Percentiles rank a stretch among this genome's conserved stretches.
Conservation (phyloP, 2,113 vertebrate genomes). For the Notarius quadriscutis region DNA sequence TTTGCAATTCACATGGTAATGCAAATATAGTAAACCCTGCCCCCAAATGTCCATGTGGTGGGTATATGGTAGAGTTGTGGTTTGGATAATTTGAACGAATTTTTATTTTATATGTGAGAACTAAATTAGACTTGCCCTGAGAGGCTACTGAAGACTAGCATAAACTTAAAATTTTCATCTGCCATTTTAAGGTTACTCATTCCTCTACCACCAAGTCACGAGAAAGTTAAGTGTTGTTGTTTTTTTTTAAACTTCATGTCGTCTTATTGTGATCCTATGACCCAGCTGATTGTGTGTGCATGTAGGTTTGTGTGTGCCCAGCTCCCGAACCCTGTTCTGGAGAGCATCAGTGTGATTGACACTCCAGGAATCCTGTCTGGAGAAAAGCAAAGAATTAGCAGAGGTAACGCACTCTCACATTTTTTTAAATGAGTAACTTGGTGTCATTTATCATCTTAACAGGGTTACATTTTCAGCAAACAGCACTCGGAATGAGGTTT, state of each 20-base stretch:
- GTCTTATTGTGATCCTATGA: background rate
- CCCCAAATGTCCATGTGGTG: too few species aligned
- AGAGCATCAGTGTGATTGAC: constrained; percentile 96
- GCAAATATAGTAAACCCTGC: too few species aligned
- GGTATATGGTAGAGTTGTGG: background rate
- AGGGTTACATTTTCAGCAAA: background rate
- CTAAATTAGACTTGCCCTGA: background rate
- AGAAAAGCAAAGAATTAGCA: constrained; percentile 94
- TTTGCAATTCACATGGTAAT: too few species aligned
- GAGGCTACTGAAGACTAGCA: background rate
- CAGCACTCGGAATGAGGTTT: background rate
- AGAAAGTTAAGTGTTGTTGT: background rate
- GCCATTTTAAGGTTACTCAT: background rate
- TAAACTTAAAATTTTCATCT: too few species aligned
- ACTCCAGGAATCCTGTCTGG: constrained; percentile 94
- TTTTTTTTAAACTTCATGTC: background rate
- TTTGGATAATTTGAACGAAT: background rate
- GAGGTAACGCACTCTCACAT: constrained; percentile 73
- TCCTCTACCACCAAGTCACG: background rate
- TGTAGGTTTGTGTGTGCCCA: constrained; percentile 91
- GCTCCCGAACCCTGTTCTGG: constrained; percentile 90
- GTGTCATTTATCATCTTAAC: background rate
- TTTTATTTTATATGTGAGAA: background rate
- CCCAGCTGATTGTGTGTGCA: background rate
- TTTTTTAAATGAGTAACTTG: background rate